Evolutionary conservation across 1,140 invertebrate species (phyloP).

Genomic region (Sycobia sp.): DNA sequence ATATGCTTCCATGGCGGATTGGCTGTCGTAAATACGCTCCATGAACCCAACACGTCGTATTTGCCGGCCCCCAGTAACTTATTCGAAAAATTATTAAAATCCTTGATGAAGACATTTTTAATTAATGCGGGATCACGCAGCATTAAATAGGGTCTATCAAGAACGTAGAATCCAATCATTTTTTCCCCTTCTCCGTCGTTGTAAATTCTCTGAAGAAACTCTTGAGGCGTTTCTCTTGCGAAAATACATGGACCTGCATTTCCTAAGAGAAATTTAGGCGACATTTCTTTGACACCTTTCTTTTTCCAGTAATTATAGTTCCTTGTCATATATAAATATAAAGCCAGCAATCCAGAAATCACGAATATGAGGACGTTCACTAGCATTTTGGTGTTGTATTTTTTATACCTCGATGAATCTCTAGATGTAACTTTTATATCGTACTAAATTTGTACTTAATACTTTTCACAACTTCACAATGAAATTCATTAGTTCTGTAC

Average conservation of each 20-base stretch:
- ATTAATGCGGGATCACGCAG: slow-evolving; percentile 58
- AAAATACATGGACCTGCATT: slow-evolving; percentile 42
- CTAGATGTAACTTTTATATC: too few species aligned
- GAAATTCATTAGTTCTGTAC: too few species aligned
- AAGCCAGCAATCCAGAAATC: background rate
- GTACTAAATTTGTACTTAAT: too few species aligned
- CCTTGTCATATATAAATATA: slow-evolving; percentile 49
- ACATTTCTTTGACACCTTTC: slow-evolving; percentile 42
- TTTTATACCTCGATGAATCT: too few species aligned
- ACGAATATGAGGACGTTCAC: too few species aligned
- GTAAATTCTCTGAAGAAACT: slow-evolving; percentile 39
- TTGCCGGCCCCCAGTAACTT: slow-evolving; percentile 38
- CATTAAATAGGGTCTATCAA: slow-evolving; percentile 53
- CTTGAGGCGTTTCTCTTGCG: slow-evolving; percentile 18
- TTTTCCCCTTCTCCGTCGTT: slow-evolving; percentile 26
- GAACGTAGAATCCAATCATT: slow-evolving; percentile 51
- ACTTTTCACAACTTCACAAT: too few species aligned
- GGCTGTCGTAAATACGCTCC: slow-evolving; percentile 49
- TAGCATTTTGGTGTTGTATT: too few species aligned
- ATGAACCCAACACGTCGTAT: slow-evolving; percentile 39
- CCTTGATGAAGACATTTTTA: slow-evolving; percentile 59
- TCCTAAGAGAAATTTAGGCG: slow-evolving; percentile 48
- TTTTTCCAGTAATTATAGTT: slow-evolving; percentile 57
- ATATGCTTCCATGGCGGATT: slow-evolving; percentile 55
- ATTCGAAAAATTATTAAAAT: slow-evolving; percentile 58